phyloP scores from a whole-genome alignment of 1,140 invertebrate genomes.

The Pseudomyrmex sp. region DNA sequence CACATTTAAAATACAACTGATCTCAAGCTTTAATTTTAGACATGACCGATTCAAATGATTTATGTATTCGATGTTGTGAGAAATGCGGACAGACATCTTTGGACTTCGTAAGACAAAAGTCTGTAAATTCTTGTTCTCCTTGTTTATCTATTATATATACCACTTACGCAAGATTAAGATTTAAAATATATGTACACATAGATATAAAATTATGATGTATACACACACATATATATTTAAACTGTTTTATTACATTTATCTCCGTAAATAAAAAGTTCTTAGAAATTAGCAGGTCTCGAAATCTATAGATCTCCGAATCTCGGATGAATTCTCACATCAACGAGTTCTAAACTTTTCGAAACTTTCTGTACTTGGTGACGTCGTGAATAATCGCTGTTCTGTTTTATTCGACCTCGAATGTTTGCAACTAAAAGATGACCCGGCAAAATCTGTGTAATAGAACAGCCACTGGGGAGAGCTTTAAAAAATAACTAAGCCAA shows the following conservation, averaged over 20 bases:
- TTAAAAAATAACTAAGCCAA: slow-evolving; percentile 36
- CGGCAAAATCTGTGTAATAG: slow-evolving; percentile 19
- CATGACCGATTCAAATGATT: slow-evolving; percentile 19
- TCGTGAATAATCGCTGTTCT: slow-evolving; percentile 40
- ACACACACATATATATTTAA: background rate
- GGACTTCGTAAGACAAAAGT: background rate
- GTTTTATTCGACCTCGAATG: slow-evolving; percentile 30
- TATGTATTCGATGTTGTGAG: slow-evolving; percentile 14
- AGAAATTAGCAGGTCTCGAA: background rate
- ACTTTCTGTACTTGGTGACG: slow-evolving; percentile 20
- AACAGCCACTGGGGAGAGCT: slow-evolving; percentile 13
- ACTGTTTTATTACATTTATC: background rate
- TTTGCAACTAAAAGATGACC: slow-evolving; percentile 31
- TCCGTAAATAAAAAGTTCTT: background rate
- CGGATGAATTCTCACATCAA: slow-evolving; percentile 21
- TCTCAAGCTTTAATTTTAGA: slow-evolving; percentile 27
- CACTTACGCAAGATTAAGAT: too few relatives aligned
- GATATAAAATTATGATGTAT: too few relatives aligned
- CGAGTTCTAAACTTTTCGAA: slow-evolving; percentile 20
- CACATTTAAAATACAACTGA: slow-evolving; percentile 11
- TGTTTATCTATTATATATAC: too few relatives aligned
- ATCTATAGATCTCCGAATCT: background rate
- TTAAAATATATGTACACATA: too few relatives aligned
- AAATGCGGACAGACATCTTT: background rate
- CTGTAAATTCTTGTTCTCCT: background rate